Base-by-base conservation (phyloP, 2,113 vertebrate species). In the Synodontis membranacea region DNA sequence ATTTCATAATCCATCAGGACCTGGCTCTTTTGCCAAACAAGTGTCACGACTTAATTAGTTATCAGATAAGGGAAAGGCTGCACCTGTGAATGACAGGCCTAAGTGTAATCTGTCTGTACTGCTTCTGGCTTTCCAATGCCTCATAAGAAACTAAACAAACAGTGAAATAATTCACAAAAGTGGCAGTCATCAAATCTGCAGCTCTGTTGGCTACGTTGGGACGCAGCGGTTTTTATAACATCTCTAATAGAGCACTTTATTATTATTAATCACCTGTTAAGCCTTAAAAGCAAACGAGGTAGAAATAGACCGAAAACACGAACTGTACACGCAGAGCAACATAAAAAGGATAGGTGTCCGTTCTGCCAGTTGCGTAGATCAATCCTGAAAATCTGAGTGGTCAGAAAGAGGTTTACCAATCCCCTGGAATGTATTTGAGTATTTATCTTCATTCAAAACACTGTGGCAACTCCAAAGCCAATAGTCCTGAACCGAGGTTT, bases 41-140 rank as follows among this genome's bases (percentile, higher is more conserved):
- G 86, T 90, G 90, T 90, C 90, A 92, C 64, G 87, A 90, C 90
- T 94, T 92, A 92, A 94, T 94, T 93, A 93, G 91, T 89, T 87
- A 87, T 90, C 76, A 89, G 88, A 91, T 90, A 91, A 91, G 90
- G 92, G 91, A 90, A 86, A 70, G 79, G 17, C 78, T 82, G 62
- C 81, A 89, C 84, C 84, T 89, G 84, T 89, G 89, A 89, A 58
- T 87, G 88, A 89, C 88, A 83, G 84, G 80, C 86, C 74, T 23
- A 68, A 86, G 80, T 84, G 82, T 66, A 81, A 90, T 84, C 81
- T 58, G 83, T 87, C 84, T 70, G 28, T 42, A 39, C 86, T 17
- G 82, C 44, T 50, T 85, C 74, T 84, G 64, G 52, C 80, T 88
- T 48, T 78, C 79, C 74, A 60, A 86, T 83, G 79, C 86, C 72